Evolutionary conservation across 2,797 vertebrate species (phyloP), one percentile per base, ranked within the genome.

Genomic region (Discoglossus pictus): DNA sequence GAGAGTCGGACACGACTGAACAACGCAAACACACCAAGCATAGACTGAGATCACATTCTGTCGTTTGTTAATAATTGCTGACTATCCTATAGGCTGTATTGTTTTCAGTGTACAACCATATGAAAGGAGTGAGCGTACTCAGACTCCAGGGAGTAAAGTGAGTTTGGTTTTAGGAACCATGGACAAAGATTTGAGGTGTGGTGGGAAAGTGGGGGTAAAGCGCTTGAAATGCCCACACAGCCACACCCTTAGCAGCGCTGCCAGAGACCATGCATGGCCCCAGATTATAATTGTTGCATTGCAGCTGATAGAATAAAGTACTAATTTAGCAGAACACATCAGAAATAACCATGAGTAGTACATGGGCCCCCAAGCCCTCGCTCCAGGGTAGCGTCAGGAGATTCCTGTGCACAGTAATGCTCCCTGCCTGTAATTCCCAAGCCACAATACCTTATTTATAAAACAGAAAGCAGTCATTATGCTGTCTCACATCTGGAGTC

Each of bases 401-500:
- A 25, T 9, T 8, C 18, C 12, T 59, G 55, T 4, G 27, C 27
- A 31, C 8, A 31, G 27, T 3, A 17, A 11, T 31, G 8, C 11
- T 42, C 39, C 13, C 16, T 18, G 40, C 35, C 53, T 66, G n/a
- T 58, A 60, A 68, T 68, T 68, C 47, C 24, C 6, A 38, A 68
- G 48, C 56, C 48, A 61, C 65, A 68, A 52, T 44, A 39, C 39
- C 48, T 47, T 43, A 54, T 61, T 61, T 68, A 61, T 61, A n/a
- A 18, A 47, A 25, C 42, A 48, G 40, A 55, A 48, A 34, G 66
- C 48, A 34, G n/a, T 62, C 56, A 62, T 69, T 62, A 61, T 38
- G 27, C 27, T 31, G 66, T 36, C 66, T 15, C 25, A 24, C 39
- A 17, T 61, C 58, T 68, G 56, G 18, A 68, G 56, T 68, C 65